Base-by-base conservation (phyloP, 2,797 vertebrate species). In the Smutsia gigantea region DNA sequence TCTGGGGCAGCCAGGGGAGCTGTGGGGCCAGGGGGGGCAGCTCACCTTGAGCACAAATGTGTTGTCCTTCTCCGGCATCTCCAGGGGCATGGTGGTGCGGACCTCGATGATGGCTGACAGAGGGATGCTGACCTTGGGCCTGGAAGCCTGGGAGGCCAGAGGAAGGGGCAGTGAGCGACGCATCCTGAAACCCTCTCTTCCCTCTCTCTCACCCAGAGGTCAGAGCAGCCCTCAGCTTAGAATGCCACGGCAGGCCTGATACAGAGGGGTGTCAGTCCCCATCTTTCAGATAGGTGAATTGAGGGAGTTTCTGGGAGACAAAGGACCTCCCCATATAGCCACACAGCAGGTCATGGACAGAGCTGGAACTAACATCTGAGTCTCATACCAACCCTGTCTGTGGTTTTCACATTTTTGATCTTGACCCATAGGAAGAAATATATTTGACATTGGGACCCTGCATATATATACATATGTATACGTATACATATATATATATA, bases 51-150 rank as follows among this genome's bases (percentile, higher is more conserved):
- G 99, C 90, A 99, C 99, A 0, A 99, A 99, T 0, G 99, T 99
- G 98, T 99, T 99, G 98, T 99, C 99, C 96, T 99, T 99, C 98
- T 99, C 99, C 0, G 99, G 99, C 99, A 99, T 99, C 98, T 99
- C 99, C 98, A 99, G 98, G 0, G 99, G 99, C 99, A 99, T 99
- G 85, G 99, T 99, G 96, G 99, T 99, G 97, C 99, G 99, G 91
- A 99, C 99, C 98, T 99, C 99, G 39, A 99, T 99, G 74, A 99
- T 99, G 96, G 99, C 99, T 0, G 99, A 99, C 57, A 99, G 99
- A 0, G 99, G 99, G 98, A 99, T 99, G 98, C 99, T 99, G 96
- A 99, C 99, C 98, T 99, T 99, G 82, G 99, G 99, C 97, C 99
- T 99, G 90, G 99, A 99, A 31, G 99, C 99, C 99, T 99, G 97